These are phyloP conservation scores for Rhabdomys dilectus DNA, from an alignment of 2,113 vertebrate genomes.

Conservation along the genomic window DNA sequence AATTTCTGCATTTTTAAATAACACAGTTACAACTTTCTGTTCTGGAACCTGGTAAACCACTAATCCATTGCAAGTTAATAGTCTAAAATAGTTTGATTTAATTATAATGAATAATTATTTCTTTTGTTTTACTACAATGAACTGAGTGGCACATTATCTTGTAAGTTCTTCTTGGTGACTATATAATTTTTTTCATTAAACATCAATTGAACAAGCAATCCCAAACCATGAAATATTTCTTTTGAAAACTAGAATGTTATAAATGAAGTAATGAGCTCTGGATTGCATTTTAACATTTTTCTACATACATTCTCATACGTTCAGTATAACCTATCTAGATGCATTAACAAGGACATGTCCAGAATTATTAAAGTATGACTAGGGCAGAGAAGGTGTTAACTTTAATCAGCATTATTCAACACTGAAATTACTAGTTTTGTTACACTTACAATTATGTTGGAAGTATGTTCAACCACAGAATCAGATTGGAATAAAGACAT, in stretches of 20 bases:
- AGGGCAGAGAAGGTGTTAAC: background rate
- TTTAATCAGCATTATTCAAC: background rate
- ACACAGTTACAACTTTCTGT: too few species aligned
- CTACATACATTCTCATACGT: background rate
- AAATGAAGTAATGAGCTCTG: background rate
- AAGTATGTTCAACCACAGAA: accelerated
- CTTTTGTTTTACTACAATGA: background rate
- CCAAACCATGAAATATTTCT: background rate
- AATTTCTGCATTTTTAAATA: background rate
- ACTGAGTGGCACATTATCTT: background rate
- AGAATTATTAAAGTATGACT: background rate
- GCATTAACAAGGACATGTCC: background rate
- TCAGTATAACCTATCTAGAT: background rate
- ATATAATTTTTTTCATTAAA: background rate
- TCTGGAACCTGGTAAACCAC: accelerated
- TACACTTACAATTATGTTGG: accelerated
- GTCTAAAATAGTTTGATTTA: background rate
- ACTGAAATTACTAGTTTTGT: too few species aligned
- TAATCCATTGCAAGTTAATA: background rate
- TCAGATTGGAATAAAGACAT: background rate
- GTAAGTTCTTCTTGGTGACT: background rate
- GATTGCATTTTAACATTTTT: background rate
- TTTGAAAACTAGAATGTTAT: too few species aligned
- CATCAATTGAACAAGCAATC: background rate
- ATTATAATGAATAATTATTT: background rate